These are phyloP conservation scores for Caerostris darwini DNA, from an alignment of 1,140 invertebrate genomes.

Conservation along the genomic window DNA sequence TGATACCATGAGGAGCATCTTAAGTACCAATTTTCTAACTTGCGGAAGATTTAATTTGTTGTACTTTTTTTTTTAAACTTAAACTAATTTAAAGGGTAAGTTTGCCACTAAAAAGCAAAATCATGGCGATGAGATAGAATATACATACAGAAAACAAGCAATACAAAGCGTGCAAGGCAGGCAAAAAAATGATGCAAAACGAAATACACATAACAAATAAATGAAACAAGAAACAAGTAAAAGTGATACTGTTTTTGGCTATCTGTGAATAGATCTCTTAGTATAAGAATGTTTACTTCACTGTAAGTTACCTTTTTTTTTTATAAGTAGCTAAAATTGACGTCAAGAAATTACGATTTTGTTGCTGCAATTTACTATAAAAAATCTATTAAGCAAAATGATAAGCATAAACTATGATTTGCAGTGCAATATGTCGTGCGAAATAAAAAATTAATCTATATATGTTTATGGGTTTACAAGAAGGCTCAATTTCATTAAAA, in stretches of 20 bases:
- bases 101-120: constrained; percentile 2
- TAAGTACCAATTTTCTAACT: too few relatives aligned
- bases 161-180: constrained; percentile 55
- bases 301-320: too few relatives aligned
- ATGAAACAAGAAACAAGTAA: constrained; percentile 18
- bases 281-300: background rate
- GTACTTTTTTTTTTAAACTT: background rate
- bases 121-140: background rate
- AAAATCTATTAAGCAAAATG: constrained; percentile 5
- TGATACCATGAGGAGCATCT: background rate
- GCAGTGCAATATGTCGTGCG: background rate
- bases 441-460: background rate
- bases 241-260: background rate
- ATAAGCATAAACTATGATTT: background rate
- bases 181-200: constrained; percentile 44
- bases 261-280: background rate
- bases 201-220: background rate
- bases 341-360: too few relatives aligned
- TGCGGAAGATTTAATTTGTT: too few relatives aligned
- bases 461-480: too few relatives aligned
- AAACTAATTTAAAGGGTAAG: background rate
- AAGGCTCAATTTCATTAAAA: too few relatives aligned
- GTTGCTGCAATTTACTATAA: background rate
- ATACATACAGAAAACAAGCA: constrained; percentile 35
- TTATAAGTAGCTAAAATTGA: too few relatives aligned